phyloP scores from a whole-genome alignment of 2,888 invertebrate species.

The Punctoribates punctum region DNA sequence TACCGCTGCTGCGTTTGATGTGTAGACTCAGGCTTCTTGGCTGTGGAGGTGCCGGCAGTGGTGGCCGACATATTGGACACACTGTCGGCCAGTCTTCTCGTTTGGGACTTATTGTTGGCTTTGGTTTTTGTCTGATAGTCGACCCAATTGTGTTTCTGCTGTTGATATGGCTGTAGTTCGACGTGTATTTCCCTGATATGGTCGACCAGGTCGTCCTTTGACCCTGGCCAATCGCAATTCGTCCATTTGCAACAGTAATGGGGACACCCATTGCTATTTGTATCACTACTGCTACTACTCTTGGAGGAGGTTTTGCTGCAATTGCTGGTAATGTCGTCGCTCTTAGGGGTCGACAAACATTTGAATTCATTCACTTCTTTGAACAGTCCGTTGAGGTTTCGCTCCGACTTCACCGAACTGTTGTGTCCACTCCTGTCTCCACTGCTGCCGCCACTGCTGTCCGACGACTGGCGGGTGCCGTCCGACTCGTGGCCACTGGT shows the following conservation, averaged over 20 bases:
- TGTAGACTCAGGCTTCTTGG: not conserved
- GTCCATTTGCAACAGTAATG: constrained; percentile 52
- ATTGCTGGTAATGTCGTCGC: not conserved
- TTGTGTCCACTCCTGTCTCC: not conserved
- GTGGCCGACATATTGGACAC: not conserved
- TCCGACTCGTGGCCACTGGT: constrained; percentile 7
- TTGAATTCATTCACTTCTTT: not conserved
- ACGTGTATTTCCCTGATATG: constrained; percentile 52
- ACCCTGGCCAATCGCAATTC: constrained; percentile 51
- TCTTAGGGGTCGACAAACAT: not conserved
- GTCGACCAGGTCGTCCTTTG: constrained; percentile 48
- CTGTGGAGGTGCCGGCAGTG: not conserved
- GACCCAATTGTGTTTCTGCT: constrained; percentile 19
- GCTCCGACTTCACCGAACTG: not conserved
- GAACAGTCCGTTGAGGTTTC: not conserved
- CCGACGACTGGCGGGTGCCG: too few relatives aligned
- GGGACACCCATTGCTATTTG: too few relatives aligned
- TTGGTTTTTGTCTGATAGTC: not conserved
- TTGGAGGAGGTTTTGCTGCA: not conserved
- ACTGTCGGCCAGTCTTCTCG: not conserved
- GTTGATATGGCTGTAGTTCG: constrained; percentile 46
- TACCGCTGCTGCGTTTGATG: not conserved
- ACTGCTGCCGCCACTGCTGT: not conserved
- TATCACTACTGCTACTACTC: not conserved
- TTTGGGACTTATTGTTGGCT: constrained; percentile 7